Percentiles rank a stretch among this genome's conserved stretches.
These are phyloP conservation scores for Bujurquina vittata DNA, from an alignment of 2,113 vertebrate species.

Conservation along the genomic window DNA sequence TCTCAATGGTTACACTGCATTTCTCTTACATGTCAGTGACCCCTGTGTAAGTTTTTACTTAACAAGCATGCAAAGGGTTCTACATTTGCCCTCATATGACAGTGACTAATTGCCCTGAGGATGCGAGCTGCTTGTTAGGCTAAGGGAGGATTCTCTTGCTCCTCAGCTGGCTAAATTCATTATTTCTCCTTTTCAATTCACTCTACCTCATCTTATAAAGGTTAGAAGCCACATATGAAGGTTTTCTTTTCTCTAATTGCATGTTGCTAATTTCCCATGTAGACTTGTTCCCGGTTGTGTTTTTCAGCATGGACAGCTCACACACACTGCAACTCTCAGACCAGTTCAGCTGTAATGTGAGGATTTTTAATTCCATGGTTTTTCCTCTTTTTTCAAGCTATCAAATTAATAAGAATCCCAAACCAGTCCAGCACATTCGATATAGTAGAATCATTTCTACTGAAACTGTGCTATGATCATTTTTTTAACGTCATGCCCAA, in stretches of 20 bases:
- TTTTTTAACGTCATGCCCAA: neutral
- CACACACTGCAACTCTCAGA: conserved; percentile 16
- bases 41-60: conserved; percentile 86
- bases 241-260: conserved; percentile 67
- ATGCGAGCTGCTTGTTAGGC: conserved; percentile 84
- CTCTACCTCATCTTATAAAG: conserved; percentile 72
- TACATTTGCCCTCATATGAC: conserved; percentile 87
- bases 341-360: conserved; percentile 30
- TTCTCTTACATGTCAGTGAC: conserved; percentile 82
- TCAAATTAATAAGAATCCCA: neutral
- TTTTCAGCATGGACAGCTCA: conserved; percentile 20
- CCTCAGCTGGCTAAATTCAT: conserved; percentile 82
- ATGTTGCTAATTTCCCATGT: conserved; percentile 65
- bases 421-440: neutral
- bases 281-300: conserved; percentile 43
- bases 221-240: conserved; percentile 71
- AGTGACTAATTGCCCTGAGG: conserved; percentile 86
- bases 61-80: conserved; percentile 84
- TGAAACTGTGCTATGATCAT: neutral
- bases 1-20: conserved; percentile 74
- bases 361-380: neutral
- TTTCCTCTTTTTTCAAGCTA: neutral
- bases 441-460: neutral
- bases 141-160: conserved; percentile 77
- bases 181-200: conserved; percentile 81